Conservation (phyloP, 2,888 invertebrate genomes). For the Busseola fusca region DNA sequence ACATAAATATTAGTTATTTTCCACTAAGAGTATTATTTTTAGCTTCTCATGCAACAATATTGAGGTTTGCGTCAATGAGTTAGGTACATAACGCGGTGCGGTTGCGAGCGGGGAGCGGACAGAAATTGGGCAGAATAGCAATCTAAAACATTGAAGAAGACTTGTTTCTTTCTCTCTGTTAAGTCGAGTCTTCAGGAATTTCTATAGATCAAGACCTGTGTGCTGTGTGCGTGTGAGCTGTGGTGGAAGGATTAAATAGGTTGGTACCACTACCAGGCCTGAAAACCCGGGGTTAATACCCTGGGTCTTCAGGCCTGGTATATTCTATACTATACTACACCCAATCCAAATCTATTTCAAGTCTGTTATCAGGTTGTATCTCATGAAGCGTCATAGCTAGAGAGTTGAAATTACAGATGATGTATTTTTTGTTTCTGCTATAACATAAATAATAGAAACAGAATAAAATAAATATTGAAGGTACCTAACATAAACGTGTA, state of each 20-base stretch:
- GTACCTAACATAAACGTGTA: too few relatives aligned
- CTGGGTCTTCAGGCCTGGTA: too few relatives aligned
- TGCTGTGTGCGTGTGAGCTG: not conserved
- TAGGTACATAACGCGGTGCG: slow-evolving; percentile 28
- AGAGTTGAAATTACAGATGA: too few relatives aligned
- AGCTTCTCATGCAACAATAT: slow-evolving; percentile 56
- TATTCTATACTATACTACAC: not conserved
- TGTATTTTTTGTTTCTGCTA: too few relatives aligned
- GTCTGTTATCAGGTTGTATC: not conserved
- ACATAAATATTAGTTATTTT: slow-evolving; percentile 65
- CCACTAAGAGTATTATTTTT: slow-evolving; percentile 59
- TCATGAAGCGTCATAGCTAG: too few relatives aligned
- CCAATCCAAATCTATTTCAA: not conserved
- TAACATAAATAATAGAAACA: too few relatives aligned
- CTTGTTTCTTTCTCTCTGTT: not conserved
- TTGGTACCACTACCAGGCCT: not conserved
- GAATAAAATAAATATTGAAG: too few relatives aligned
- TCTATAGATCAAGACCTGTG: not conserved
- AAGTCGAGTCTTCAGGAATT: too few relatives aligned
- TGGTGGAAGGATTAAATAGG: not conserved
- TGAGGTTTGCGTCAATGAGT: slow-evolving; percentile 49
- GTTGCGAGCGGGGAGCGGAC: slow-evolving; percentile 37
- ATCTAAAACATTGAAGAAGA: not conserved
- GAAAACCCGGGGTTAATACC: too few relatives aligned
- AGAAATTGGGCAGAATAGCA: not conserved